A percentile compares a stretch with the other conserved stretches of the same genome.
These are phyloP conservation scores for Labeo rohita DNA, from an alignment of 2,113 vertebrate genomes.

Conservation along the genomic window DNA sequence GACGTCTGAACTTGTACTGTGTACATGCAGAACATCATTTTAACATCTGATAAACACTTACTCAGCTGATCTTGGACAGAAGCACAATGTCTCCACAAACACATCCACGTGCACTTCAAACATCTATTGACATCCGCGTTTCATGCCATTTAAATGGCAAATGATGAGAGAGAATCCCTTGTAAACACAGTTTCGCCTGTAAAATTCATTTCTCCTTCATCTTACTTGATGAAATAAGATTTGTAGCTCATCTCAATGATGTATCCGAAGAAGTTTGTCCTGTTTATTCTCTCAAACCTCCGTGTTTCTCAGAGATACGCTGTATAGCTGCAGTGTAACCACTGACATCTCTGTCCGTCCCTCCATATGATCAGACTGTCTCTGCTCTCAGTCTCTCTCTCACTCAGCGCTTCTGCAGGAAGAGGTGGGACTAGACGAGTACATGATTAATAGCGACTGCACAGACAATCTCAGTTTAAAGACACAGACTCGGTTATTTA, in stretches of 20 bases:
- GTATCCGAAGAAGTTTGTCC: not conserved
- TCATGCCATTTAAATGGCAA: constrained; percentile 12
- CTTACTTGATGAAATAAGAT: not conserved
- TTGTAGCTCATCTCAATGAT: not conserved
- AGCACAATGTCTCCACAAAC: not conserved
- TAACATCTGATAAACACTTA: constrained; percentile 11
- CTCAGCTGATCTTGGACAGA: not conserved
- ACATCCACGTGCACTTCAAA: constrained; percentile 22
- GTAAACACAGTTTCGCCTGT: not conserved
- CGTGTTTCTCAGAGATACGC: not conserved
- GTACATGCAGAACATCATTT: not conserved
- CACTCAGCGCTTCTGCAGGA: not conserved
- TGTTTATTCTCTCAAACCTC: not conserved
- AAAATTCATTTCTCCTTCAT: not conserved
- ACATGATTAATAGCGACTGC: constrained; percentile 25
- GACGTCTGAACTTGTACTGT: not conserved
- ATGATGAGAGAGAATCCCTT: not conserved
- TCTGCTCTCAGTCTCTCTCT: not conserved
- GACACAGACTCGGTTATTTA: constrained; percentile 13
- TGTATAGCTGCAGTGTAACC: not conserved
- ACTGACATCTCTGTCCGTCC: not conserved
- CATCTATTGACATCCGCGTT: not conserved
- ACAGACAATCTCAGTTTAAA: constrained; percentile 27
- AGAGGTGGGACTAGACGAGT: constrained; percentile 34
- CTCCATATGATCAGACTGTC: not conserved